Evolutionary conservation across 1,140 invertebrate genomes (phyloP), one percentile per base, ranked within the genome.

Genomic region (Sitodiplosis mosellana): DNA sequence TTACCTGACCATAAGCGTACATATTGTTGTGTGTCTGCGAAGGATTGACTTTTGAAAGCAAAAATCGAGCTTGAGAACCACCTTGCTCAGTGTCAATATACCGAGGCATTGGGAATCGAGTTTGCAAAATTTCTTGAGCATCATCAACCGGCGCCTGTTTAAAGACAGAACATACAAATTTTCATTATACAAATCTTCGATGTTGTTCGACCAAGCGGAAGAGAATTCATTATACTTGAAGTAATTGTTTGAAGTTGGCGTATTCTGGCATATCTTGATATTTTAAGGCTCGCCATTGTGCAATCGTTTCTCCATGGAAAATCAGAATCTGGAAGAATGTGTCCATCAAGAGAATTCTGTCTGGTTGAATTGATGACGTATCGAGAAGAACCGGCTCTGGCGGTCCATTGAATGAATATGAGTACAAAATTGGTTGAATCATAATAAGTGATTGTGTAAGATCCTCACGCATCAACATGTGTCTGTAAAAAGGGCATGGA

Each of bases 251-350:
- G 65, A 99, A 98, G 64, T 94, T 94, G 56, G 91, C 91, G 65
- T 99, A 98, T 61, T 98, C 92, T 3, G 91, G 83, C 71, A 91
- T 80, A 55, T 96, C 86, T 58, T 99, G 92, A 67, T 97, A 99
- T 46, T 88, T 85, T 7, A 86, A 73, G 37, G 87, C 85, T 51
- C 88, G 76, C 95, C 95, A 99, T 58, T 92, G 86, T 18, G 88
- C 91, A 63, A 99, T 97, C 14, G 91, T 97, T 85, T 98, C 93
- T 69, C 96, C 96, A 61, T 97, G 92, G 68, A 96, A 99, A 57
- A 99, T 99, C 18, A 99, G 78, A 59, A 99, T 94, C 64, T 99
- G 94, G 78, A 99, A 99, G 70, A 99, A 99, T 5, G 95, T 99
- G 63, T 99, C 96, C 92, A 99, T 96, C 14, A 99, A 75, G 4